These are phyloP conservation scores for Enteromius paludinosus DNA, from an alignment of 2,797 vertebrate species.

Conservation along the genomic window DNA sequence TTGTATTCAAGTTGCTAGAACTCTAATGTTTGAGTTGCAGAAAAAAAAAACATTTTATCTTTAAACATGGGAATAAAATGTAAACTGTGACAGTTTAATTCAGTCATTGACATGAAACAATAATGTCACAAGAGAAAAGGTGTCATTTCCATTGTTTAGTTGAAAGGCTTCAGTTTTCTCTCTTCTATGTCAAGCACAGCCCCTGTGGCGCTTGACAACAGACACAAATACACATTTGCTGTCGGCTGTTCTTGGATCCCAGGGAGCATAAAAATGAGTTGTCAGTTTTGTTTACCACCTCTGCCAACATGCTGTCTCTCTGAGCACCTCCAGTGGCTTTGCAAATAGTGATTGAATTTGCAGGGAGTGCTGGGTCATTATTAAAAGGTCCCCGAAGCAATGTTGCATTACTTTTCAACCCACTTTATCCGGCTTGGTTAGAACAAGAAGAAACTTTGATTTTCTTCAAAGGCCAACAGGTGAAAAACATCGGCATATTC, in stretches of 20 bases:
- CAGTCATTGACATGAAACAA: constrained; percentile 3
- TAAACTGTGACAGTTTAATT: neutral
- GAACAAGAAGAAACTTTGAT: constrained; percentile 6
- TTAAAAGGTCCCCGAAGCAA: constrained; percentile 43
- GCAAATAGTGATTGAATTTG: constrained; percentile 66
- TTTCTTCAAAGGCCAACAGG: constrained; percentile 15
- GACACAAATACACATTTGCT: constrained; percentile 19
- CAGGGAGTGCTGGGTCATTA: constrained; percentile 37
- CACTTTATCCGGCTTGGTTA: constrained; percentile 6
- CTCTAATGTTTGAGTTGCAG: neutral
- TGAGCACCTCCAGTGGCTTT: constrained; percentile 47
- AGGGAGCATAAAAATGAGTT: constrained; percentile 58
- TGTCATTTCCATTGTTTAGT: constrained; percentile 6
- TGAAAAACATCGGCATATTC: constrained; percentile 4
- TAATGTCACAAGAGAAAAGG: neutral
- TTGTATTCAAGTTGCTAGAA: neutral
- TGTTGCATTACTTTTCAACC: constrained; percentile 9
- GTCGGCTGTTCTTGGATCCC: constrained; percentile 13
- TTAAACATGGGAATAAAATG: neutral
- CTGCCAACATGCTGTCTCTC: constrained; percentile 55
- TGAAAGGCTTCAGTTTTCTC: neutral
- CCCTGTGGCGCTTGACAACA: constrained; percentile 22
- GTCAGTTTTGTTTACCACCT: constrained; percentile 68
- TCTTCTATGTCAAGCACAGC: constrained; percentile 28
- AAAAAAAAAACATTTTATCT: neutral